Base-by-base conservation (phyloP, 64 coral and sea anemone species). In the Catalaphyllia jardinei region DNA sequence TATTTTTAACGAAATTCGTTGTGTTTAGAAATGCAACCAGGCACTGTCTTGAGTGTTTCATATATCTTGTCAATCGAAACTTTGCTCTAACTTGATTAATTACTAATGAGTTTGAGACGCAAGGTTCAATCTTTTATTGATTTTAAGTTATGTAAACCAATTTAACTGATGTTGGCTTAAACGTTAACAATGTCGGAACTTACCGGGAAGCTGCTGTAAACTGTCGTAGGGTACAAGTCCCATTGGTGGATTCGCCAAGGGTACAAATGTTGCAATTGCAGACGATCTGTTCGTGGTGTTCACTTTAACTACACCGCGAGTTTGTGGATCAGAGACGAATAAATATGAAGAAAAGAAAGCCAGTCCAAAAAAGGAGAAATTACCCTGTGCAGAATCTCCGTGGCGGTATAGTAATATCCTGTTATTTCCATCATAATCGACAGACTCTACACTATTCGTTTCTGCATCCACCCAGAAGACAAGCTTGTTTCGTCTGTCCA, bases 161-260 rank as follows among this genome's bases (percentile, higher is more conserved):
- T 39, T 39, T 39, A 4, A 2, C 38, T 3, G 38, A 39, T 39
- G 38, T 39, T 3, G 38, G 38, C 38, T 39, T 39, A 4, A 4
- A 4, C 4, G 2, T 39, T 0, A 3, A 39, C 38, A 3, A 4
- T 55, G 13, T 55, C 10, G 1, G 52, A 8, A 55, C 13, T 55
- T 94, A 94, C 92, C 92, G 57, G 79, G 19, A 52, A 77, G 92
- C 69, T 94, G 92, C 54, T 87, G 52, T 19, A 87, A 94, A 14
- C 29, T 38, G 83, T 89, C 87, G 59, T 84, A 94, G 16, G 65
- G 20, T 38, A 86, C 77, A 29, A 89, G 39, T 31, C 92, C 92
- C 92, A 94, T 89, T 25, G 87, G 79, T 14, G 2, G 8, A 55
- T 14, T 52, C 19, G 4, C 65, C 29, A 0, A 20, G 54, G 4